phyloP scores from a whole-genome alignment of 1,140 invertebrate species.

The Leptinotarsa lineolata region DNA sequence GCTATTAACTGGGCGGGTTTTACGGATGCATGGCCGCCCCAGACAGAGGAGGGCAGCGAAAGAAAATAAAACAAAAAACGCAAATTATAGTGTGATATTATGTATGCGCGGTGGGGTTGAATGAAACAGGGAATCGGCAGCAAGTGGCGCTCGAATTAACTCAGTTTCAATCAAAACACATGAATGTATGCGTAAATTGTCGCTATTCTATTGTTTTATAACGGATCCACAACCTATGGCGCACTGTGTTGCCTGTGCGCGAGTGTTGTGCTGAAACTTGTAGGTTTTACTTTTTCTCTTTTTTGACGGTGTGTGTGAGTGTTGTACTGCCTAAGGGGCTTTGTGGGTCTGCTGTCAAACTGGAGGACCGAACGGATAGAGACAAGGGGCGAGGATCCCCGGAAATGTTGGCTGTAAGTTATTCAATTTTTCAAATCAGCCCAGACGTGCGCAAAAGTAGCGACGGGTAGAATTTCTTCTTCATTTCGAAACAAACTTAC shows the following conservation, averaged over 20 bases:
- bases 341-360: constrained; percentile 42
- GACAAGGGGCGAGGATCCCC: constrained; percentile 55
- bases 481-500: no score
- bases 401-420: constrained; percentile 53
- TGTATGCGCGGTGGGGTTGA: constrained; percentile 55
- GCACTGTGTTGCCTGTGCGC: constrained; percentile 23
- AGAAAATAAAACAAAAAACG: constrained; percentile 55
- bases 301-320: constrained; percentile 34
- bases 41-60: constrained; percentile 55
- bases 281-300: background rate
- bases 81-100: constrained; percentile 57
- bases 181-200: constrained; percentile 46
- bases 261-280: constrained; percentile 37
- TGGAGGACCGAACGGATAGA: constrained; percentile 53
- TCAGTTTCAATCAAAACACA: constrained; percentile 58
- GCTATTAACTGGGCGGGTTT: constrained; percentile 58
- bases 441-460: background rate
- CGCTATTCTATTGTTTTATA: constrained; percentile 16
- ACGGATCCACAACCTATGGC: background rate
- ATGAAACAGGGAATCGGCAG: constrained; percentile 48
- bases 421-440: background rate
- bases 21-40: constrained; percentile 57
- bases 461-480: no score
- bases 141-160: constrained; percentile 55
- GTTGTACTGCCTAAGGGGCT: constrained; percentile 33